Evolutionary conservation across 2,113 vertebrate genomes (phyloP).

Genomic region (Parotia lawesii): DNA sequence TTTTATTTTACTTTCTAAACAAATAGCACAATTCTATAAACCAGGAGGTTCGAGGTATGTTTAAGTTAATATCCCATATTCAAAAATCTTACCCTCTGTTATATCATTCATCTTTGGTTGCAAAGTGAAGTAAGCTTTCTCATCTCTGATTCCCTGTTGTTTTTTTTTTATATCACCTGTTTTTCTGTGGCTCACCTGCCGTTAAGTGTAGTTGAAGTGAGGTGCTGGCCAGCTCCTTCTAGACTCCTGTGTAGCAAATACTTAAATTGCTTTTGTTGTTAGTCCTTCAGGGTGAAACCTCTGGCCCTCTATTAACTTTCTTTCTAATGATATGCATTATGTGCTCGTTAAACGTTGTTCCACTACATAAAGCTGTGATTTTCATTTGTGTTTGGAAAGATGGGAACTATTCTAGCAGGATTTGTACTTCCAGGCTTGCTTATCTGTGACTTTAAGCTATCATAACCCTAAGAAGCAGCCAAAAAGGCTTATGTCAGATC

Average conservation of each 20-base stretch:
- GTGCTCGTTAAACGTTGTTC: background rate
- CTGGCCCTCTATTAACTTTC: background rate
- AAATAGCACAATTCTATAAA: background rate
- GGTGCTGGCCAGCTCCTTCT: background rate
- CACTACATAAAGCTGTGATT: constrained; percentile 24
- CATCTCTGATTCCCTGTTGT: background rate
- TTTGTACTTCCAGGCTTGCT: background rate
- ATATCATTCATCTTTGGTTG: background rate
- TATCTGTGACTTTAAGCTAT: constrained; percentile 12
- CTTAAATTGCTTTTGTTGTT: background rate
- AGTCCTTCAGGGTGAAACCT: background rate
- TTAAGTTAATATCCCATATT: background rate
- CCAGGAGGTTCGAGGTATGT: background rate
- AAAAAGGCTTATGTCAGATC: background rate
- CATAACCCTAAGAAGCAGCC: background rate
- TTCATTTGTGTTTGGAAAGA: background rate
- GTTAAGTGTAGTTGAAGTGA: background rate
- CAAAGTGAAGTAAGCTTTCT: background rate
- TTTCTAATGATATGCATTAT: constrained; percentile 54
- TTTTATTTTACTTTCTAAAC: background rate
- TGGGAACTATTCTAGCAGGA: background rate
- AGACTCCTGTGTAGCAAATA: background rate
- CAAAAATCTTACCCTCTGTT: background rate
- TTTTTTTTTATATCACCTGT: background rate
- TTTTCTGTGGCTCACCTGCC: background rate